These are phyloP conservation scores for Sphaeramia orbicularis DNA, from an alignment of 2,797 vertebrate species.

Conservation along the genomic window DNA sequence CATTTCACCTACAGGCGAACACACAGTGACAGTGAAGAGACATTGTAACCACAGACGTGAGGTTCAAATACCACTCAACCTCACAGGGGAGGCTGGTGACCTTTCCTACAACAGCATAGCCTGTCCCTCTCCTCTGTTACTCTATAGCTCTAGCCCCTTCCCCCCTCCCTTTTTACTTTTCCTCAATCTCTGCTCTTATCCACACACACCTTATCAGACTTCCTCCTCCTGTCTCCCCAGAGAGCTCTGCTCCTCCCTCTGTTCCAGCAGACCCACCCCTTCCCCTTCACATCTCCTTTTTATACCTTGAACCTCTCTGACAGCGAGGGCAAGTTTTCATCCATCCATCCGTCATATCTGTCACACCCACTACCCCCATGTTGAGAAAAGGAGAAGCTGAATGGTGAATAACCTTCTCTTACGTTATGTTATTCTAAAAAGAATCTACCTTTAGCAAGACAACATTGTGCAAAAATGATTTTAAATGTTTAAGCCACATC, in stretches of 20 bases:
- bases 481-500: not conserved
- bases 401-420: constrained; percentile 18
- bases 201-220: constrained; percentile 66
- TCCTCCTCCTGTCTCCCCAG: constrained; percentile 59
- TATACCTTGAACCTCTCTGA: constrained; percentile 68
- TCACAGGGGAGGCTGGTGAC: constrained; percentile 78
- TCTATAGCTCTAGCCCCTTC: constrained; percentile 38
- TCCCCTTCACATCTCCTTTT: constrained; percentile 64
- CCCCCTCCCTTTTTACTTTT: constrained; percentile 11
- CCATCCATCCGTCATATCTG: constrained; percentile 69
- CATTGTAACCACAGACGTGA: constrained; percentile 69
- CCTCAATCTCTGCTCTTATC: constrained; percentile 54
- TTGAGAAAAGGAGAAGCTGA: constrained; percentile 41
- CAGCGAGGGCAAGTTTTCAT: constrained; percentile 68
- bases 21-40: constrained; percentile 52
- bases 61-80: constrained; percentile 83
- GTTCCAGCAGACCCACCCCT: constrained; percentile 43
- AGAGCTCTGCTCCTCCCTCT: constrained; percentile 57
- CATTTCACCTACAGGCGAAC: constrained; percentile 37
- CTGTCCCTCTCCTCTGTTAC: constrained; percentile 67
- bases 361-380: constrained; percentile 49
- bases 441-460: constrained; percentile 2
- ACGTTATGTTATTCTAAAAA: constrained; percentile 14
- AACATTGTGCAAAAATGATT: constrained; percentile 1
- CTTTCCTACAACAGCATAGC: constrained; percentile 72